Evolutionary conservation across 2,888 invertebrate species (phyloP).

Genomic region (Lampropteryx suffumata): DNA sequence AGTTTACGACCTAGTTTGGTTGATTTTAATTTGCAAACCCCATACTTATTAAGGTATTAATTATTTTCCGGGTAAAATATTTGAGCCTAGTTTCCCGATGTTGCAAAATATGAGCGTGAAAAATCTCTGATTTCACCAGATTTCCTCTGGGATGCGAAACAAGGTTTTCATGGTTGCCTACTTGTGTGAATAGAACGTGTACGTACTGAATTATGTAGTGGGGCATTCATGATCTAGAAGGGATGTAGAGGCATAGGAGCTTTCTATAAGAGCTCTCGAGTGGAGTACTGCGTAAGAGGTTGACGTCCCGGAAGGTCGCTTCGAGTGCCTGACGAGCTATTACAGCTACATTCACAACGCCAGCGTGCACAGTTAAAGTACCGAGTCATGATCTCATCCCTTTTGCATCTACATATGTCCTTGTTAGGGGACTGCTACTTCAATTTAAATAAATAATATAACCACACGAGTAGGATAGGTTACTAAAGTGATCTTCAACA

Average conservation of each 20-base stretch:
- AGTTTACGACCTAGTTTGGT: slow-evolving; percentile 10
- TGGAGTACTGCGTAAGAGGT: slow-evolving; percentile 57
- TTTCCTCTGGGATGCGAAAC: slow-evolving; percentile 46
- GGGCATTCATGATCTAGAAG: slow-evolving; percentile 56
- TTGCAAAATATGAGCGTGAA: slow-evolving; percentile 33
- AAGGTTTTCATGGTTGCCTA: slow-evolving; percentile 44
- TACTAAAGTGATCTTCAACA: background rate
- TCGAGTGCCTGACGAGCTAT: slow-evolving; percentile 44
- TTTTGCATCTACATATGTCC: slow-evolving; percentile 1
- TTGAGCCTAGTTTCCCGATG: slow-evolving; percentile 23
- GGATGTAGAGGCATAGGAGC: slow-evolving; percentile 62
- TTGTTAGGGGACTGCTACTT: slow-evolving; percentile 2
- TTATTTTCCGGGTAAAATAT: slow-evolving; percentile 23
- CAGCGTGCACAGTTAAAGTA: slow-evolving; percentile 37
- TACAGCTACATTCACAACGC: slow-evolving; percentile 38
- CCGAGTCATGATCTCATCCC: slow-evolving; percentile 33
- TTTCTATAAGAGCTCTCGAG: slow-evolving; percentile 65
- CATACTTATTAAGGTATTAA: slow-evolving; percentile 10
- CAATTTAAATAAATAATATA: slow-evolving; percentile 2
- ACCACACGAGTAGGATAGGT: slow-evolving; percentile 1
- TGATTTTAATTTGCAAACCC: slow-evolving; percentile 4
- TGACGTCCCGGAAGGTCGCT: slow-evolving; percentile 52
- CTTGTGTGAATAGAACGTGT: slow-evolving; percentile 31
- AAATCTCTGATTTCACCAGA: slow-evolving; percentile 31
- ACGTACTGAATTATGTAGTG: slow-evolving; percentile 49